Conservation (phyloP, 2,888 invertebrate genomes). For the Acanthopleura granulata region DNA sequence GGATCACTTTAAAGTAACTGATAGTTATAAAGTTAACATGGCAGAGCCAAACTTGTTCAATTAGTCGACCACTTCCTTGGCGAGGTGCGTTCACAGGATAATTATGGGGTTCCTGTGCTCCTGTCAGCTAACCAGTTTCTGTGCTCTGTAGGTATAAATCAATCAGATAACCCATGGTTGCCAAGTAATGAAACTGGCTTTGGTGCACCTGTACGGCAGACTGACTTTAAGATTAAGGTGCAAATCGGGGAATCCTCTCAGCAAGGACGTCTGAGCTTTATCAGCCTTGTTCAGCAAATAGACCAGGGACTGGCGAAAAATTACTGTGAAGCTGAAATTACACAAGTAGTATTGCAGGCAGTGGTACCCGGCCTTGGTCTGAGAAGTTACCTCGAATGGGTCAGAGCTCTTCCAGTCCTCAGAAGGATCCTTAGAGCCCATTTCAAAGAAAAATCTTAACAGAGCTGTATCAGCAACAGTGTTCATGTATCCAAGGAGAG, state of each 20-base stretch:
- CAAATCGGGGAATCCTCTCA: slow-evolving; percentile 6
- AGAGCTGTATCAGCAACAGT: slow-evolving; percentile 12
- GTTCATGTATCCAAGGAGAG: not conserved
- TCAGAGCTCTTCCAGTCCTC: not conserved
- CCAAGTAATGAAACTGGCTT: not conserved
- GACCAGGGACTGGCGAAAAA: not conserved
- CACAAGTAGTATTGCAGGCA: not conserved
- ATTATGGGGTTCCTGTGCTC: not conserved
- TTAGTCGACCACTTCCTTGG: not conserved
- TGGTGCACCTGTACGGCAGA: not conserved
- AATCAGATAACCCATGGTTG: too few relatives aligned
- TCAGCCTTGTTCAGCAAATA: slow-evolving; percentile 6
- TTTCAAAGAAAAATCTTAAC: slow-evolving; percentile 9
- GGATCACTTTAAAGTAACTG: not conserved
- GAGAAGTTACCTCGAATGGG: slow-evolving; percentile 4
- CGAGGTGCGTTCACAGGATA: not conserved
- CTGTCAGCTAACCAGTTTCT: not conserved
- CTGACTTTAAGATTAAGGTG: slow-evolving; percentile 5
- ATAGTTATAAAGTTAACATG: not conserved
- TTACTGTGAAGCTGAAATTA: slow-evolving; percentile 4
- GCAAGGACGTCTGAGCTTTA: not conserved
- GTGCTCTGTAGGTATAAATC: too few relatives aligned
- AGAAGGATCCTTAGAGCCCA: slow-evolving; percentile 2
- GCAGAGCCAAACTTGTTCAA: not conserved
- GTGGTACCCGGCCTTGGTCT: slow-evolving; percentile 2